These are phyloP conservation scores for Sarcoramphus papa DNA, from an alignment of 2,797 vertebrate species.

Conservation along the genomic window DNA sequence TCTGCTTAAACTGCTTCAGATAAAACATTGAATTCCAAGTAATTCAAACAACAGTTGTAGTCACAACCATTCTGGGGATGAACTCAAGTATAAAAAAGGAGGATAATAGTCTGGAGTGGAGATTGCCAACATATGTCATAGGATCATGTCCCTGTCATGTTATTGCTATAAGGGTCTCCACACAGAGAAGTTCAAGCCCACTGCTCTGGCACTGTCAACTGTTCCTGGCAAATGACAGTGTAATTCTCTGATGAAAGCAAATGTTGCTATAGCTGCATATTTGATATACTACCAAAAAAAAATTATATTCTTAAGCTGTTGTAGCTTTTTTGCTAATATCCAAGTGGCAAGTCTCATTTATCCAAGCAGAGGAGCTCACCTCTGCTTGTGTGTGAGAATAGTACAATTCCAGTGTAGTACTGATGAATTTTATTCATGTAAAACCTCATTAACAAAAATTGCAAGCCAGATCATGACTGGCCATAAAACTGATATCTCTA, in stretches of 20 bases:
- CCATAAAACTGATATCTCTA: neutral
- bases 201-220: neutral
- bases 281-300: neutral
- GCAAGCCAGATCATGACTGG: neutral
- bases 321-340: neutral
- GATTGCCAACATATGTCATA: neutral
- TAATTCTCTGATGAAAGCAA: neutral
- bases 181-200: neutral
- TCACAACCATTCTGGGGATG: neutral
- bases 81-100: neutral
- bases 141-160: neutral
- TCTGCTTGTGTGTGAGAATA: neutral
- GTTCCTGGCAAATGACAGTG: neutral
- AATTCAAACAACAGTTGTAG: neutral
- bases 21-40: neutral
- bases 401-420: neutral
- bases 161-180: neutral
- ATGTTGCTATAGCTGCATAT: neutral
- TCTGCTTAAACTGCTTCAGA: neutral
- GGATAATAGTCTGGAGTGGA: neutral
- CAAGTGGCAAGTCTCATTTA: neutral
- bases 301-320: neutral
- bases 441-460: neutral
- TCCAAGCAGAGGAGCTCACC: neutral
- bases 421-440: neutral